phyloP scores from a whole-genome alignment of 2,113 vertebrate species.

The Alaudala cheleensis region DNA sequence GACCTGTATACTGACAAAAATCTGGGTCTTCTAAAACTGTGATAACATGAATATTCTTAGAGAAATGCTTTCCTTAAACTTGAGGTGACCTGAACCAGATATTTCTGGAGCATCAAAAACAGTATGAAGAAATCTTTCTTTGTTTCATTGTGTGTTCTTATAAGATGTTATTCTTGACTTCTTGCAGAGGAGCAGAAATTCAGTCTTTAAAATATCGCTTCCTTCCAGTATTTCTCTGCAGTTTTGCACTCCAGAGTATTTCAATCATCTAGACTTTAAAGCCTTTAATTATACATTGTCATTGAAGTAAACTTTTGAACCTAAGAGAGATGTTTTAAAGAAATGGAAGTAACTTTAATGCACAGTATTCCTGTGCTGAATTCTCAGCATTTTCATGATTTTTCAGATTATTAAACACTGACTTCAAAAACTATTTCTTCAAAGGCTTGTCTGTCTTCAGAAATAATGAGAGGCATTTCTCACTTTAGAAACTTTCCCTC shows the following conservation, averaged over 20 bases:
- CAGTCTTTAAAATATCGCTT: background rate
- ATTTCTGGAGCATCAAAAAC: background rate
- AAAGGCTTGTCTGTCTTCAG: conserved; percentile 42
- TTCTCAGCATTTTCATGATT: background rate
- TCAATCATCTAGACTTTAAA: background rate
- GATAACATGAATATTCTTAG: background rate
- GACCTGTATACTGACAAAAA: background rate
- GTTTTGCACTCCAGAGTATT: conserved; percentile 9
- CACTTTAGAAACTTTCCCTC: background rate
- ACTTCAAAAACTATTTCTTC: conserved; percentile 48
- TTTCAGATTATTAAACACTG: conserved; percentile 17
- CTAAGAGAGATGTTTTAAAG: background rate
- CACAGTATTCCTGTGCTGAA: background rate
- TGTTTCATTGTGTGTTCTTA: background rate
- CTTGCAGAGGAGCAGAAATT: background rate
- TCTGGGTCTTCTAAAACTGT: background rate
- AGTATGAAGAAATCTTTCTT: background rate
- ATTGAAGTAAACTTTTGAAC: conserved; percentile 46
- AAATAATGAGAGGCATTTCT: conserved; percentile 31
- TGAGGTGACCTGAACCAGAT: background rate
- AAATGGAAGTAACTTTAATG: background rate
- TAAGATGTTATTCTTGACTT: background rate
- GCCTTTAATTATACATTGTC: conserved; percentile 37
- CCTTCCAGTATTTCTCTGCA: background rate
- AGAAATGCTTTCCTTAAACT: background rate